Evolutionary conservation across 2,888 invertebrate species (phyloP), one percentile per base, ranked within the genome.

Genomic region (Malacosoma neustria): DNA sequence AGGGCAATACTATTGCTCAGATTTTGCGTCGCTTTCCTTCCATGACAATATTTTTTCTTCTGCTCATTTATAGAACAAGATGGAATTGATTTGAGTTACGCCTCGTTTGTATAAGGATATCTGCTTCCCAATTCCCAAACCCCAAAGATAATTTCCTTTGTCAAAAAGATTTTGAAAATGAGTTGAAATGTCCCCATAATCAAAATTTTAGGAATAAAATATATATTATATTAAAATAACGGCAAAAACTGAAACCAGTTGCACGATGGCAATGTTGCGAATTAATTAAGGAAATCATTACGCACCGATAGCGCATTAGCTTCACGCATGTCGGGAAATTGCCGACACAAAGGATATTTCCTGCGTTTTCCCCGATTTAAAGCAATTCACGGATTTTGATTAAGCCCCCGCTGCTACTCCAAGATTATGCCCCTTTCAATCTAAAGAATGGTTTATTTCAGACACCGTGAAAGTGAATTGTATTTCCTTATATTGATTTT

Each of bases 281-380:
- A 82, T 85, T 85, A 84, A 84, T 84, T 82, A 82, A 81, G 82
- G 85, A 84, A 85, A 84, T 84, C 75, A 84, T 85, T 84, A 84
- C 80, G 69, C 72, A 60, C 70, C 80, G 80, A 84, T 81, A 77
- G 72, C 76, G 72, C 71, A 81, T 81, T 79, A 79, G 72, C 70
- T 67, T 61, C 77, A 80, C 82, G 81, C 81, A 77, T 70, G 77
- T 66, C 61, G 72, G 80, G 76, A 84, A 85, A 84, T 82, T 80
- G 74, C 71, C 76, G 64, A 57, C 80, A 82, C 85, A 85, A 84
- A 79, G 72, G 79, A 77, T 80, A 80, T 84, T 80, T 82, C 85
- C 85, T 80, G 77, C 81, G 81, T 82, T 84, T 85, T 84, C 81
- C 77, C 72, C 73, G 82, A 82, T 85, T 84, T 85, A 85, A 84